Evolutionary conservation across 2,888 invertebrate genomes (phyloP), one percentile per base, ranked within the genome.

Genomic region (Cephus nigrinus): DNA sequence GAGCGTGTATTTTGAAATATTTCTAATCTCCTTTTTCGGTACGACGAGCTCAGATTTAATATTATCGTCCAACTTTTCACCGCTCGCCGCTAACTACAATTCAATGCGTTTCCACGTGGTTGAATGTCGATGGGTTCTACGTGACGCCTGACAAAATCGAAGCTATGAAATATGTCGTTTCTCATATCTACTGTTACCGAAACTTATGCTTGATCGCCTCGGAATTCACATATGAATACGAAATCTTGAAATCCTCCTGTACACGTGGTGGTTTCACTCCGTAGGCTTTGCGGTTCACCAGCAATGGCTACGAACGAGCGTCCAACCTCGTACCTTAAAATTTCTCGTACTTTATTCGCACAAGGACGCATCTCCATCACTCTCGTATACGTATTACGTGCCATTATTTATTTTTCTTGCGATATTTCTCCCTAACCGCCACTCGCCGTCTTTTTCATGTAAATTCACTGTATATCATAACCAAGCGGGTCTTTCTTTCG

Each of bases 71-170:
- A 33, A 33, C 69, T 34, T 15, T 30, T 71, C 33, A 32, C 72
- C n/a, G 76, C 40, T 30, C 36, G 55, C 23, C 55, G 55, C 9
- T 9, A 12, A 30, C 55, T 23, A 23, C 55, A 55, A 55, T 55
- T 23, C 35, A 82, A 83, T 82, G 55, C 23, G 68, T 77, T 81
- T 79, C 78, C 82, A 73, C 77, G 33, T 76, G 82, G 78, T 55
- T 79, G 78, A 75, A 76, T 68, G 77, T 32, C 69, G 72, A 76
- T 81, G 73, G 69, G 68, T 78, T 76, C 79, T 81, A 77, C 76
- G 34, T 68, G 79, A 86, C 81, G 86, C 84, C 77, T 75, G 81
- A 79, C 74, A 72, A 82, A 82, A 86, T 86, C 83, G 82, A 82
- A 85, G 85, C 36, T 73, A 76, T 68, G 76, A 69, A 78, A 76